Conservation (phyloP, 2,113 vertebrate species). For the Psammodynastes pulverulentus region DNA sequence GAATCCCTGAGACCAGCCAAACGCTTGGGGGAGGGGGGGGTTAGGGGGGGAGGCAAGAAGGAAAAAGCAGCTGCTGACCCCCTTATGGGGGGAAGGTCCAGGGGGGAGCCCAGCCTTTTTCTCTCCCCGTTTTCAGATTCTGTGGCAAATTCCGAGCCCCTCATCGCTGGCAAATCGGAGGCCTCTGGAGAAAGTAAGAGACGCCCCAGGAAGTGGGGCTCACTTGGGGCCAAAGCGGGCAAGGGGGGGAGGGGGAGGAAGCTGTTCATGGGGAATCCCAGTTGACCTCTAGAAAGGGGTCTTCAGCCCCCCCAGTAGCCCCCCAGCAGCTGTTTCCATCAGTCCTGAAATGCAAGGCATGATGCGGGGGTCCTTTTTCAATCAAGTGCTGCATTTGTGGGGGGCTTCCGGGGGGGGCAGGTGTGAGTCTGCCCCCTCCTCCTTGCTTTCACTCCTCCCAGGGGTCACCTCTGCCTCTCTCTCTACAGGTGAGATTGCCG, state of each 20-base stretch:
- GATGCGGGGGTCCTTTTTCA: background rate
- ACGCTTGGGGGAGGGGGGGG: too few species aligned
- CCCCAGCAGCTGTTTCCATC: background rate
- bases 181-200: constrained; percentile 14
- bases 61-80: background rate
- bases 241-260: background rate
- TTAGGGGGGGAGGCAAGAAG: fast-evolving
- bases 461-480: background rate
- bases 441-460: background rate
- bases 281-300: background rate
- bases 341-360: background rate
- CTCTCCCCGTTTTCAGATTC: background rate
- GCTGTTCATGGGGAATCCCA: background rate
- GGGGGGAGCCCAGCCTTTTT: background rate
- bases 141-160: background rate
- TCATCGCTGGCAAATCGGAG: background rate
- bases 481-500: background rate
- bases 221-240: background rate
- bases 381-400: background rate
- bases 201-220: background rate
- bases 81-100: background rate
- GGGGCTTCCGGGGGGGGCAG: background rate
- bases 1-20: background rate
- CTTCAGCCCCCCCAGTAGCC: too few species aligned
- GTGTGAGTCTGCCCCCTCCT: background rate